Percentiles rank a stretch among this genome's conserved stretches.
Conservation (phyloP, 2,888 invertebrate species). For the Hymenopus coronatus region DNA sequence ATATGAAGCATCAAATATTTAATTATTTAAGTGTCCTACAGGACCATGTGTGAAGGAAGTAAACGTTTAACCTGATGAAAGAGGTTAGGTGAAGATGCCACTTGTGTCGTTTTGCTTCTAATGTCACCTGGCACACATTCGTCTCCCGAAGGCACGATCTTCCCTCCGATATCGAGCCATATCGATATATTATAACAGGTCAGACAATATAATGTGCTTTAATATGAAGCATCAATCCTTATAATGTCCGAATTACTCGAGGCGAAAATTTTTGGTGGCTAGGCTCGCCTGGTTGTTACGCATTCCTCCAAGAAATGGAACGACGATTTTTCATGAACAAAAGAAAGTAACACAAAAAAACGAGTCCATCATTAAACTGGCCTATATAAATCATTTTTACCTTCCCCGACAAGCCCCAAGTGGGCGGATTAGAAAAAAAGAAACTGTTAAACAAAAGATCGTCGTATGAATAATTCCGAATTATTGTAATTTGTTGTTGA, state of each 20-base stretch:
- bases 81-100: no score
- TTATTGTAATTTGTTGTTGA: conserved; percentile 16
- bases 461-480: background rate
- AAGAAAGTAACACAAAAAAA: background rate
- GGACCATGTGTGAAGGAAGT: no score
- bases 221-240: background rate
- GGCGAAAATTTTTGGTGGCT: background rate
- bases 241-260: background rate
- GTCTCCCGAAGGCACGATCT: background rate
- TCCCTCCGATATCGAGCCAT: background rate
- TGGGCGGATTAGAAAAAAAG: conserved; percentile 13
- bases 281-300: background rate
- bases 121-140: background rate
- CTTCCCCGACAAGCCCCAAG: background rate
- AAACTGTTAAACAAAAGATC: conserved; percentile 4
- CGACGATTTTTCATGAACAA: background rate
- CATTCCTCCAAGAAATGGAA: background rate
- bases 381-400: conserved; percentile 15
- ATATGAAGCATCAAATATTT: no score
- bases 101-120: background rate
- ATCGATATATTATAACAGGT: conserved; percentile 8
- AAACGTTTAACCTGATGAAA: no score
- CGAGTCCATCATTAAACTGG: conserved; percentile 4
- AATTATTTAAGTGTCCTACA: no score
- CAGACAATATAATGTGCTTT: conserved; percentile 8